Conservation (phyloP, 1,140 invertebrate genomes). For the Pachyrhynchus sulphureomaculatus region DNA sequence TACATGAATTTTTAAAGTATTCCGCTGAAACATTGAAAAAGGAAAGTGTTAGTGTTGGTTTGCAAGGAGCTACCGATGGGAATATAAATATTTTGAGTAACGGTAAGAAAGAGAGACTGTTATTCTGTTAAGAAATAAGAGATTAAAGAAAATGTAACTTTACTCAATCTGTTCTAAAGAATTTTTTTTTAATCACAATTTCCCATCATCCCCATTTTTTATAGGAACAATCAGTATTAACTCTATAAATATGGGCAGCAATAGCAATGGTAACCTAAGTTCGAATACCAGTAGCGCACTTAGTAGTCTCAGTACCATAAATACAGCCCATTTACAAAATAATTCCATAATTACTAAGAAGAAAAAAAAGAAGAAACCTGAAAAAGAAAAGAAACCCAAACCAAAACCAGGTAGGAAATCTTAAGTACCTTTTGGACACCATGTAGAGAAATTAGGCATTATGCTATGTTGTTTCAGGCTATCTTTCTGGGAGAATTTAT, state of each 20-base stretch:
- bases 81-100: conserved; percentile 40
- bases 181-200: too few relatives aligned
- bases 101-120: not conserved
- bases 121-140: too few relatives aligned
- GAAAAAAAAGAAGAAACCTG: conserved; percentile 80
- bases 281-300: conserved; percentile 19
- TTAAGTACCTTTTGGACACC: too few relatives aligned
- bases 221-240: conserved; percentile 17
- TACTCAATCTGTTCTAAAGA: too few relatives aligned
- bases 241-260: conserved; percentile 20
- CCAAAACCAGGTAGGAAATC: conserved; percentile 64
- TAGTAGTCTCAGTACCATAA: conserved; percentile 30
- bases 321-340: conserved; percentile 37
- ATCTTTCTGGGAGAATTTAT: too few relatives aligned
- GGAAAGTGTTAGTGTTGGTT: conserved; percentile 49
- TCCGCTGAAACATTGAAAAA: conserved; percentile 76
- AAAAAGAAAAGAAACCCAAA: conserved; percentile 76
- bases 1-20: conserved; percentile 83
- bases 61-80: conserved; percentile 21
- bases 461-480: too few relatives aligned
- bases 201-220: too few relatives aligned
- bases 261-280: conserved; percentile 23
- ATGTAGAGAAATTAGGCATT: too few relatives aligned
- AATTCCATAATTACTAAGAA: conserved; percentile 64
- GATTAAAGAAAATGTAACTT: too few relatives aligned